Base-by-base conservation (phyloP, 1,140 invertebrate genomes). In the Rhynchophorus ferrugineus region DNA sequence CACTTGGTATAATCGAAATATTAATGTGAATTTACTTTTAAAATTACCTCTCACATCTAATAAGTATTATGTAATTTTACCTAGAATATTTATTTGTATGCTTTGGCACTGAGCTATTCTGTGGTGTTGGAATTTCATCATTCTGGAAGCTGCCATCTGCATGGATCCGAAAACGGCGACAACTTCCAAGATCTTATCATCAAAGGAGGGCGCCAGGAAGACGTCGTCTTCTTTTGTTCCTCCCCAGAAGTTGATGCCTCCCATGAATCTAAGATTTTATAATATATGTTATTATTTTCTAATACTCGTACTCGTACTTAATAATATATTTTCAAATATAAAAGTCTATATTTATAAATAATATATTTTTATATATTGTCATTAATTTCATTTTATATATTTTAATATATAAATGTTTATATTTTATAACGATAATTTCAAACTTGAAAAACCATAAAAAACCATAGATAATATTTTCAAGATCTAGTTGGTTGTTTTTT, bases 201-300 rank as follows among this genome's bases (percentile, higher is more conserved):
- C 93, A 61, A 95, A 92, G 3, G 87, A 88, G 1, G 89, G 91
- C 1, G 87, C 82, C 9, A 92, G 70, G 64, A 94, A 95, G 11
- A 89, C 76, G 58, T 92, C 89, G 59, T 91, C 90, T 61, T 87
- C 87, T 67, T 92, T 89, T 3, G 82, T 85, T 1, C 88, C 89
- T 50, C 93, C 94, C 95, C 95, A 98, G 68, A 98, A 98, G 71
- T 97, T 97, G n/a, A 92, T 94, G 22, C 95, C 95, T 6, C 95
- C 95, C 85, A 95, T 94, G 70, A 96, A 98, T 66, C 91, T 89
- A 64, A 8, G 67, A 72, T 35, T 33, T 33, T 33, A 11, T 33
- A 33, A 6, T 33, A 33, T 33, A 33, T 33, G 29, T 33, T 33
- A 11, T 33, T 3, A 16, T 45, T 16, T 2, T 2, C 7, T 16